Percentiles rank a stretch among this genome's conserved stretches.
Conservation (phyloP, 2,113 vertebrate species). For the Micromys minutus region DNA sequence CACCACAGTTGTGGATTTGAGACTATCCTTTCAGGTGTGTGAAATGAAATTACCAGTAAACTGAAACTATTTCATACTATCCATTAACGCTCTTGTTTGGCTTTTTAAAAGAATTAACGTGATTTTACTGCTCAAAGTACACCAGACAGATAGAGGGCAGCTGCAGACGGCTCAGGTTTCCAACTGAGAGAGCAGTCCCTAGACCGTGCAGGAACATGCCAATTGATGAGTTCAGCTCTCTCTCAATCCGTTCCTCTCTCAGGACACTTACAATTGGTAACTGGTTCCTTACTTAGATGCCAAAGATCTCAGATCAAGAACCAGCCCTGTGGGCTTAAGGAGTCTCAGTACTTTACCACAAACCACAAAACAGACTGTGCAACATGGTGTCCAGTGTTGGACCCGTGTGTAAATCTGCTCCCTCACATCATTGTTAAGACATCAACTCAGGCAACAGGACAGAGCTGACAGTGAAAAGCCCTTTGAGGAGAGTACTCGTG, state of each 20-base stretch:
- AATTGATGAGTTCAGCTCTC: not conserved
- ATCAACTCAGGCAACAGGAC: not conserved
- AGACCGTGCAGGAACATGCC: too few relatives aligned
- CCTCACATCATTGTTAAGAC: not conserved
- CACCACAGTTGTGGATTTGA: slow-evolving; percentile 6
- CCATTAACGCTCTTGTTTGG: slow-evolving; percentile 39
- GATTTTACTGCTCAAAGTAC: not conserved
- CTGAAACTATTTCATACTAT: slow-evolving; percentile 63
- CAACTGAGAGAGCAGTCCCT: not conserved
- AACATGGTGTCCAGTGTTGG: not conserved
- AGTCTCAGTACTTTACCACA: not conserved
- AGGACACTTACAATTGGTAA: not conserved
- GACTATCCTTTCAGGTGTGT: slow-evolving; percentile 40
- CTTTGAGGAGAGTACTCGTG: not conserved
- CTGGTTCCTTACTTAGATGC: not conserved
- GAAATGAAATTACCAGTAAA: slow-evolving; percentile 56
- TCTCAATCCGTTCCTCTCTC: not conserved
- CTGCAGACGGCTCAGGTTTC: not conserved
- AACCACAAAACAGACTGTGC: not conserved
- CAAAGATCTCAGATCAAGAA: not conserved
- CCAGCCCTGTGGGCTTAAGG: not conserved
- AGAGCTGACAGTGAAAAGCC: not conserved
- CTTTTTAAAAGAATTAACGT: not conserved
- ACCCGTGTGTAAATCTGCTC: not conserved
- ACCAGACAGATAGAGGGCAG: not conserved